A percentile compares a stretch with the other conserved stretches of the same genome.
Evolutionary conservation across 2,797 vertebrate genomes (phyloP).

Genomic region (Acrossocheilus fasciatus): DNA sequence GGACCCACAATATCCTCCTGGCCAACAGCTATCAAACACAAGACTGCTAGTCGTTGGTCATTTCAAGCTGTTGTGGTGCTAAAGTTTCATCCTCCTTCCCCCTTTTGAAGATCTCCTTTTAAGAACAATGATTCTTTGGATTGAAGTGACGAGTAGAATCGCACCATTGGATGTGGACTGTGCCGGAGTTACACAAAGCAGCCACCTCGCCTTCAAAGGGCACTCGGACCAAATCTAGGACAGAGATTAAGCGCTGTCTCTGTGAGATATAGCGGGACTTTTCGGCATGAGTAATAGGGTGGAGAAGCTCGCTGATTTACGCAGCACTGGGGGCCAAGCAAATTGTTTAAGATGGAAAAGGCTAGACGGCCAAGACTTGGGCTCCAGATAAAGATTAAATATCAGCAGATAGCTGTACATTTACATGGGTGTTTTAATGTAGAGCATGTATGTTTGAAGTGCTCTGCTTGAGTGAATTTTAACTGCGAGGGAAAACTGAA

Average conservation of each 20-base stretch:
- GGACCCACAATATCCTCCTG: not conserved
- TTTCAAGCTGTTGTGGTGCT: conserved; percentile 22
- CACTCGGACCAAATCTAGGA: conserved; percentile 61
- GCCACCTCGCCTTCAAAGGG: conserved; percentile 65
- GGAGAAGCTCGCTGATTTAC: conserved; percentile 65
- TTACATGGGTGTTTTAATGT: conserved; percentile 46
- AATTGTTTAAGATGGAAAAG: conserved; percentile 61
- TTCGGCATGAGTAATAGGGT: conserved; percentile 67
- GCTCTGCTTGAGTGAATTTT: not conserved
- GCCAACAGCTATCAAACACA: conserved; percentile 17
- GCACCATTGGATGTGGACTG: conserved; percentile 52
- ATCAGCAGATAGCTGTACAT: conserved; percentile 54
- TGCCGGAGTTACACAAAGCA: conserved; percentile 63
- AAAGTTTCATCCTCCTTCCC: conserved; percentile 19
- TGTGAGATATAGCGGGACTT: conserved; percentile 66
- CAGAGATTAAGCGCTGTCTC: conserved; percentile 67
- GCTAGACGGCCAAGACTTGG: conserved; percentile 42
- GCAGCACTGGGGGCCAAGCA: conserved; percentile 60
- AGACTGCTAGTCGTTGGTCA: conserved; percentile 32
- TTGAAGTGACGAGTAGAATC: conserved; percentile 50
- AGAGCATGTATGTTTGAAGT: conserved; percentile 35
- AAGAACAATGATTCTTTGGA: conserved; percentile 38
- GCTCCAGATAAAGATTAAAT: conserved; percentile 54
- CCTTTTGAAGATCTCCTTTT: conserved; percentile 25
- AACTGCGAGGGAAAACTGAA: not conserved